phyloP scores from a whole-genome alignment of 2,888 invertebrate species.

The Capitulum mitella region DNA sequence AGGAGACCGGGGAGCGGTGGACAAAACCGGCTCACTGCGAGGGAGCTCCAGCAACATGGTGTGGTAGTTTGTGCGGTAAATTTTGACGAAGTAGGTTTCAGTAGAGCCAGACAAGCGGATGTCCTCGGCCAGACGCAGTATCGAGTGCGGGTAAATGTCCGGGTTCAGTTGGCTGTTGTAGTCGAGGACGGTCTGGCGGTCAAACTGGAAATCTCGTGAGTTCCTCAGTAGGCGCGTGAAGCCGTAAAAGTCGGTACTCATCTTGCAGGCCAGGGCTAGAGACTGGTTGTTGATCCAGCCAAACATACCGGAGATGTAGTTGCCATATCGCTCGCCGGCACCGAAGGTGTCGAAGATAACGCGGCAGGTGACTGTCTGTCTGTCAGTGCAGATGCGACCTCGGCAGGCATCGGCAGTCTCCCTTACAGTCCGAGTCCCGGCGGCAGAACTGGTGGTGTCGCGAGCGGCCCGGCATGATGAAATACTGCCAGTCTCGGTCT shows the following conservation, averaged over 20 bases:
- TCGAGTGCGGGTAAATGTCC: neutral
- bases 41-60: too few relatives aligned
- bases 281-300: neutral
- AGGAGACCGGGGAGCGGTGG: too few relatives aligned
- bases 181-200: too few relatives aligned
- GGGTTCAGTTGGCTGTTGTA: neutral
- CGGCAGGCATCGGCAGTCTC: neutral
- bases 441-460: neutral
- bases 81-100: neutral
- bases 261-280: neutral
- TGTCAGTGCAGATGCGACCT: neutral
- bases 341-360: neutral
- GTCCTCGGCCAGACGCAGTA: neutral
- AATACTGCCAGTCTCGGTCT: neutral
- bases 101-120: neutral
- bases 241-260: neutral
- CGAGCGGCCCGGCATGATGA: neutral
- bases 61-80: neutral
- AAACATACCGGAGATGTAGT: neutral
- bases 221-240: neutral
- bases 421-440: neutral
- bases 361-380: neutral
- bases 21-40: too few relatives aligned
- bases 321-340: neutral
- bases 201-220: neutral